These are phyloP conservation scores for Hybognathus amarus DNA, from an alignment of 2,797 vertebrate species.

Conservation along the genomic window DNA sequence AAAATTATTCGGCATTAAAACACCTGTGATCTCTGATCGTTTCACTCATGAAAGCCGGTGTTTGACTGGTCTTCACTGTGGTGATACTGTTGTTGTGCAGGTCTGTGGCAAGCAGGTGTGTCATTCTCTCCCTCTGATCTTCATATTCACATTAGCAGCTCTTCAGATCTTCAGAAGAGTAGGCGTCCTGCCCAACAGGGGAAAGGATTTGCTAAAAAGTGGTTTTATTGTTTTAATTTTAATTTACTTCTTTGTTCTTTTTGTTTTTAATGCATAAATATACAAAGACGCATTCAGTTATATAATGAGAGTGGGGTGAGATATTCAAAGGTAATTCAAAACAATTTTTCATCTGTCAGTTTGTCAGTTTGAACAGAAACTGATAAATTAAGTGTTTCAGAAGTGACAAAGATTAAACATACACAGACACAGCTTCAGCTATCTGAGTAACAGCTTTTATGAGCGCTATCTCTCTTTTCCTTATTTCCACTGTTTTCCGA, in stretches of 20 bases:
- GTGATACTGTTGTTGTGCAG: background rate
- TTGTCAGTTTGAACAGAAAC: constrained; percentile 1
- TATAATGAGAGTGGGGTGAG: constrained; percentile 5
- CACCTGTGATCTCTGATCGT: background rate
- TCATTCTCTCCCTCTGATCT: constrained; percentile 41
- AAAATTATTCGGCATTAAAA: background rate
- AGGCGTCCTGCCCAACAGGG: constrained; percentile 6
- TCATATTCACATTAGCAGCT: constrained; percentile 24
- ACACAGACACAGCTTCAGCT: background rate
- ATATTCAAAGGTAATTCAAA: constrained; percentile 33
- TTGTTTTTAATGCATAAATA: constrained; percentile 3
- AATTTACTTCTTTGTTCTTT: constrained; percentile 46
- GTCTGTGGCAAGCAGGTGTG: constrained; percentile 21
- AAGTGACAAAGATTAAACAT: background rate
- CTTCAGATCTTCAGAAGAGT: constrained; percentile 39
- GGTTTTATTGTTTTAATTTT: constrained; percentile 36
- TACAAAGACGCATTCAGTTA: background rate
- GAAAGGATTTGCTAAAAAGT: constrained; percentile 22
- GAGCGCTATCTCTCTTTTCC: background rate
- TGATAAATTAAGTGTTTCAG: background rate
- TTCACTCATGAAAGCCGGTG: background rate
- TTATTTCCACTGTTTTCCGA: background rate
- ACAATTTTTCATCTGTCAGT: background rate
- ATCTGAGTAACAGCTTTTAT: background rate
- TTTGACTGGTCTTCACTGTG: background rate